A percentile compares a stretch with the other conserved stretches of the same genome.
These are phyloP conservation scores for Pygmarrhopalites habei DNA, from an alignment of 1,140 invertebrate species.

Conservation along the genomic window DNA sequence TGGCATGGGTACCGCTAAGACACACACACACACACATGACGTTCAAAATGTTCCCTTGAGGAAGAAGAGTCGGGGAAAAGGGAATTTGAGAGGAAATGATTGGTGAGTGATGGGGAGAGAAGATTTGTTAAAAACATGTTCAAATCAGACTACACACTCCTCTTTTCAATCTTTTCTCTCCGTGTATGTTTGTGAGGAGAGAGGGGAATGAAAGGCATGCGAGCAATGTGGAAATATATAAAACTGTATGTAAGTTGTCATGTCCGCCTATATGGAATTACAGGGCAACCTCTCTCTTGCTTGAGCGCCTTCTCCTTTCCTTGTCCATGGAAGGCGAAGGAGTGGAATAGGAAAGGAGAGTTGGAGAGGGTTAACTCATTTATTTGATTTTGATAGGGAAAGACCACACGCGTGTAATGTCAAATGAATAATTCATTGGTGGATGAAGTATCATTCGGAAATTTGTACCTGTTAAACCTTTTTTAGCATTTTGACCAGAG, in stretches of 20 bases:
- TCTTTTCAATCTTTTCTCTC: background rate
- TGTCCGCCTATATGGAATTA: background rate
- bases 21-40: no score
- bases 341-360: background rate
- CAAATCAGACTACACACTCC: background rate
- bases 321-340: background rate
- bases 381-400: constrained; percentile 34
- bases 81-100: constrained; percentile 2
- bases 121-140: constrained; percentile 13
- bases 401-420: constrained; percentile 38
- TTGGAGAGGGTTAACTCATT: constrained; percentile 20
- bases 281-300: background rate
- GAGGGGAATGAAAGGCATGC: constrained; percentile 11
- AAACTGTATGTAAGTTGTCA: background rate
- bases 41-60: no score
- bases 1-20: no score
- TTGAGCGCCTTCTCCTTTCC: background rate
- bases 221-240: background rate
- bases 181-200: background rate
- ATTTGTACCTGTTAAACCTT: constrained; percentile 13
- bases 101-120: constrained; percentile 10
- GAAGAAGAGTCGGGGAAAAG: no score
- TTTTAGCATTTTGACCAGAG: background rate
- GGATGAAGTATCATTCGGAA: constrained; percentile 26
- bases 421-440: constrained; percentile 39